A percentile compares a stretch with the other conserved stretches of the same genome.
Evolutionary conservation across 2,113 vertebrate species (phyloP).

Genomic region (Chionomys nivalis): DNA sequence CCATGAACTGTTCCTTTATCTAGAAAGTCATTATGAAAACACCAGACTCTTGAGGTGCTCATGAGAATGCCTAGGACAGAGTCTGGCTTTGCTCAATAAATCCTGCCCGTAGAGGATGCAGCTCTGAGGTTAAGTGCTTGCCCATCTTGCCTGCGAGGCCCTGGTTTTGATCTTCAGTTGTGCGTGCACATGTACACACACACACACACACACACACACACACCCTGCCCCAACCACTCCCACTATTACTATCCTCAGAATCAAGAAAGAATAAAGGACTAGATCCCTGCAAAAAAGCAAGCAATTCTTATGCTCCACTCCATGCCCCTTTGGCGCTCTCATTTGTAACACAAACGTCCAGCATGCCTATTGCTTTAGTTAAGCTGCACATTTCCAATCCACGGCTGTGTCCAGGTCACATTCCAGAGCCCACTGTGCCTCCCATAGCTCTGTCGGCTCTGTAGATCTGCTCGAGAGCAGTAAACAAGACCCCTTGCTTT

Average conservation of each 20-base stretch:
- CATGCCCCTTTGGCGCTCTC: not conserved
- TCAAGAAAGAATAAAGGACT: not conserved
- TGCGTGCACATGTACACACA: too few species aligned
- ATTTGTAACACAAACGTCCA: not conserved
- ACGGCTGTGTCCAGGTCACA: not conserved
- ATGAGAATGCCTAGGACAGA: not conserved
- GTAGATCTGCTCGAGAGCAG: not conserved
- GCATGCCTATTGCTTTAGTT: not conserved
- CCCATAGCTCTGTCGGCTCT: not conserved
- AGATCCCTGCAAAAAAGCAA: not conserved
- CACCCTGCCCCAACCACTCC: not conserved
- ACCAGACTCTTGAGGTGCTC: not conserved
- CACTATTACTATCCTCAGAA: not conserved
- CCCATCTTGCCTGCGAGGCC: too few species aligned
- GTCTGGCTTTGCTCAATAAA: not conserved
- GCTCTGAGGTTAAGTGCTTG: not conserved
- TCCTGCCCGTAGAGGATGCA: not conserved
- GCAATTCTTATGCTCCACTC: not conserved
- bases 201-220: not conserved
- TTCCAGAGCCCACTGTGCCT: not conserved
- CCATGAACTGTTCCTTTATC: not conserved
- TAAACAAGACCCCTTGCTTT: slow-evolving; percentile 49
- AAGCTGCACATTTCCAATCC: not conserved
- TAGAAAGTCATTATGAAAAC: not conserved
- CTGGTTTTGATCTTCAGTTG: not conserved